Base-by-base conservation (phyloP, 1,140 invertebrate genomes). In the Hormaphis cornu region DNA sequence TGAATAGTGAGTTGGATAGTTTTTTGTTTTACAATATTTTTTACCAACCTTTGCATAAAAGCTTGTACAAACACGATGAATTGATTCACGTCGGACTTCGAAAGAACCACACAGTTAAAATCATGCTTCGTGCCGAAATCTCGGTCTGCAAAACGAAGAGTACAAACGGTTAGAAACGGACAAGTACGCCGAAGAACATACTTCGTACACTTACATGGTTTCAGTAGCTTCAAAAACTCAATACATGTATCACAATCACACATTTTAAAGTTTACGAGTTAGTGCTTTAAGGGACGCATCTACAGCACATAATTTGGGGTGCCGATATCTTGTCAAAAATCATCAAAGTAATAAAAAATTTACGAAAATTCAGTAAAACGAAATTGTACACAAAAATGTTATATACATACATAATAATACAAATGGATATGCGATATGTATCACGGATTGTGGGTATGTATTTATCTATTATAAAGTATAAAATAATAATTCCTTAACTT, bases 401-500 rank as follows among this genome's bases (percentile, higher is more conserved):
- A 35, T 53, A 24, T 56, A 37, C 20, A 56, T 37, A 35, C 40
- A 4, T 58, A 22, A 22, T 14, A 12, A 35, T 35, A 35, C 22
- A 20, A n/a, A n/a, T n/a, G n/a, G n/a, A 53, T 59, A 42, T 46
- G 16, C 4, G 20, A 16, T 18, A 52, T 12, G 10, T 22, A 26
- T n/a, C n/a, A n/a, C n/a, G n/a, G n/a, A n/a, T n/a, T 28, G 26
- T 42, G 42, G 24, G 12, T 42, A 59, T 37, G 12, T 58, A 58
- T 37, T 58, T 58, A 44, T 44, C 58, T 63, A 63, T 63, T 63
- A n/a, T n/a, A n/a, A n/a, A n/a, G n/a, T n/a, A n/a, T n/a, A n/a
- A n/a, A n/a, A n/a, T n/a, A n/a, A n/a, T n/a, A n/a, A n/a, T 61
- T 63, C 50, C 61, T 66, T 66, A 50, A 66, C 61, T 66, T 50